These are phyloP conservation scores for Seira ritae DNA, from an alignment of 2,888 invertebrate species.

Conservation along the genomic window DNA sequence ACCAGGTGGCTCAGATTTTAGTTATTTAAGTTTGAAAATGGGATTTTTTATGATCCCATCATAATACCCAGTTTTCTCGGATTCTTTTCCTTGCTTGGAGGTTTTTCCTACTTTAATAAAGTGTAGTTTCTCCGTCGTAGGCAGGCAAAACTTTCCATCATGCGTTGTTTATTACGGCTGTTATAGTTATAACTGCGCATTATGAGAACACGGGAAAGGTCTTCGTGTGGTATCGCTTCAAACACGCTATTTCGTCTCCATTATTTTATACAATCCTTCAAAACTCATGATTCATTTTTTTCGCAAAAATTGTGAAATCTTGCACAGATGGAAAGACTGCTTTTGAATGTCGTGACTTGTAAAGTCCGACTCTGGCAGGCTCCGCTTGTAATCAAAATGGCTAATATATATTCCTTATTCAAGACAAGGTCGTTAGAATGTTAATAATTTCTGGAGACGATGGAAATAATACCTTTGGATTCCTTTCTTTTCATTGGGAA, in stretches of 20 bases:
- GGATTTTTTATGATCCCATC: constrained; percentile 52
- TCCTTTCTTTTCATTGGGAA: neutral
- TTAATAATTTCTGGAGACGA: neutral
- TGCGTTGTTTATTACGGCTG: no score
- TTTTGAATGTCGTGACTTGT: neutral
- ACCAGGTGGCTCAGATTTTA: constrained; percentile 50
- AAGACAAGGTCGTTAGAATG: neutral
- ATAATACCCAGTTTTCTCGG: constrained; percentile 33
- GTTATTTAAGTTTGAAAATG: constrained; percentile 54
- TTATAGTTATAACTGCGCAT: neutral
- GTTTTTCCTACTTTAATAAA: constrained; percentile 17
- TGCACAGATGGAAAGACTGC: neutral
- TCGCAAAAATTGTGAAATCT: neutral
- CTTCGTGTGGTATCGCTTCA: neutral
- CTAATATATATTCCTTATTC: neutral
- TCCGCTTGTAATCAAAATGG: neutral
- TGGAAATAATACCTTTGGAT: neutral
- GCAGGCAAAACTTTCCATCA: neutral
- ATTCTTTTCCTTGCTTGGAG: neutral
- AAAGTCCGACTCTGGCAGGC: neutral
- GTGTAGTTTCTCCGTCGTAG: no score
- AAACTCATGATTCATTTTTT: constrained; percentile 6
- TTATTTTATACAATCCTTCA: neutral
- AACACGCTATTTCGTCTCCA: neutral
- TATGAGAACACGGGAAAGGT: neutral